Evolutionary conservation across 37 sponge, comb jelly and placozoan species (phyloP).

Genomic region (Hexactinellida sp.): DNA sequence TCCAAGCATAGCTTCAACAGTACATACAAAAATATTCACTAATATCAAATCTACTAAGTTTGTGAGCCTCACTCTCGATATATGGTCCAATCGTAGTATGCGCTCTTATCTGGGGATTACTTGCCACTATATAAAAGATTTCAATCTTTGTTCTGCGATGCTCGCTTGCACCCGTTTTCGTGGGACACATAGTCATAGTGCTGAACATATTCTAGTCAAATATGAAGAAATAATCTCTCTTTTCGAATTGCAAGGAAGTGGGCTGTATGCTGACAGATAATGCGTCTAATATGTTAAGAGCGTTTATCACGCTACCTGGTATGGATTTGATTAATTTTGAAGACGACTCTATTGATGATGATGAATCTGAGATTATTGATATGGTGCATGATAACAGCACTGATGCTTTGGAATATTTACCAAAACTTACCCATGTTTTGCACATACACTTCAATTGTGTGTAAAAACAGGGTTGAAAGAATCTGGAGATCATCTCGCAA

Average conservation of each 20-base stretch:
- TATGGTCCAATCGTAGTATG: constrained; percentile 29
- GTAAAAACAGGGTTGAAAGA: constrained; percentile 21
- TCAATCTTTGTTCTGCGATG: neutral
- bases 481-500: neutral
- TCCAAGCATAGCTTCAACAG: neutral
- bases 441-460: constrained; percentile 23
- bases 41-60: neutral
- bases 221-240: constrained; percentile 17
- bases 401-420: neutral
- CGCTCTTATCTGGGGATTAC: constrained; percentile 20
- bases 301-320: constrained; percentile 5
- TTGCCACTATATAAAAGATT: constrained; percentile 18
- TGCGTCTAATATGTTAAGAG: neutral
- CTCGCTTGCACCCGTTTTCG: constrained; percentile 20
- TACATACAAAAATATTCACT: neutral
- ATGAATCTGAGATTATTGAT: neutral
- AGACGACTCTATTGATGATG: neutral
- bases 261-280: neutral
- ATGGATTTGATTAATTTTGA: neutral
- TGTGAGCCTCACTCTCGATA: constrained; percentile 19
- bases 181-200: constrained; percentile 2
- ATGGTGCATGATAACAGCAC: neutral
- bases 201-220: constrained; percentile 10
- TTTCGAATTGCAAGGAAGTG: neutral
- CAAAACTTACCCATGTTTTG: constrained; percentile 23